Conservation (phyloP, 2,797 vertebrate genomes). For the Buphagus erythrorhynchus region DNA sequence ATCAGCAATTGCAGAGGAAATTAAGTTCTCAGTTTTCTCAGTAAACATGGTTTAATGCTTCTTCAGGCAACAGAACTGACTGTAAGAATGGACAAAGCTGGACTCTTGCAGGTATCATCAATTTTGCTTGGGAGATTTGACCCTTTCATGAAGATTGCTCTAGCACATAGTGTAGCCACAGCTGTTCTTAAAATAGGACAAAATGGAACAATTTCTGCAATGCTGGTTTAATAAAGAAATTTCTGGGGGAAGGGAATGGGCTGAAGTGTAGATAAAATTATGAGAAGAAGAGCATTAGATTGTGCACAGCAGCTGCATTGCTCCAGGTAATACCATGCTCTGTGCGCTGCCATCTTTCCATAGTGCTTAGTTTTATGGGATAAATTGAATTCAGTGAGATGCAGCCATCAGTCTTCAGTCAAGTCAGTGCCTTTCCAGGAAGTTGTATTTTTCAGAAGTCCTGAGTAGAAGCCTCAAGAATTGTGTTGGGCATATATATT, state of each 20-base stretch:
- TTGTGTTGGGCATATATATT: not conserved
- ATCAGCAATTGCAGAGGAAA: constrained; percentile 15
- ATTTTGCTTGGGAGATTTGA: not conserved
- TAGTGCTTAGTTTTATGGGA: not conserved
- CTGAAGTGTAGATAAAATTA: not conserved
- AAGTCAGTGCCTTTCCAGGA: not conserved
- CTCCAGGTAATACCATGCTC: not conserved
- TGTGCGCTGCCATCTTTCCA: not conserved
- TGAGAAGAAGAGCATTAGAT: not conserved
- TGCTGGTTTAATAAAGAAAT: not conserved
- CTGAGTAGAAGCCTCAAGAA: not conserved
- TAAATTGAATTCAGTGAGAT: not conserved
- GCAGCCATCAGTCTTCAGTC: not conserved
- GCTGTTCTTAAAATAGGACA: not conserved
- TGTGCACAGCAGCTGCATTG: not conserved
- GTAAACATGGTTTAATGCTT: not conserved
- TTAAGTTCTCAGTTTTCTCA: not conserved
- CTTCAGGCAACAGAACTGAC: not conserved
- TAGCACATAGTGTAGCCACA: not conserved
- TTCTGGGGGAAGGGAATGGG: not conserved
- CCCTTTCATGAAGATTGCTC: not conserved
- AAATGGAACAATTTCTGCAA: not conserved
- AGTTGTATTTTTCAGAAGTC: not conserved
- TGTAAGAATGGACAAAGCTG: not conserved
- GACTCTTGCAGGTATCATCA: not conserved